Percentiles rank a stretch among this genome's conserved stretches.
phyloP scores from a whole-genome alignment of 2,797 vertebrate species.

The Eupleurogrammus muticus region DNA sequence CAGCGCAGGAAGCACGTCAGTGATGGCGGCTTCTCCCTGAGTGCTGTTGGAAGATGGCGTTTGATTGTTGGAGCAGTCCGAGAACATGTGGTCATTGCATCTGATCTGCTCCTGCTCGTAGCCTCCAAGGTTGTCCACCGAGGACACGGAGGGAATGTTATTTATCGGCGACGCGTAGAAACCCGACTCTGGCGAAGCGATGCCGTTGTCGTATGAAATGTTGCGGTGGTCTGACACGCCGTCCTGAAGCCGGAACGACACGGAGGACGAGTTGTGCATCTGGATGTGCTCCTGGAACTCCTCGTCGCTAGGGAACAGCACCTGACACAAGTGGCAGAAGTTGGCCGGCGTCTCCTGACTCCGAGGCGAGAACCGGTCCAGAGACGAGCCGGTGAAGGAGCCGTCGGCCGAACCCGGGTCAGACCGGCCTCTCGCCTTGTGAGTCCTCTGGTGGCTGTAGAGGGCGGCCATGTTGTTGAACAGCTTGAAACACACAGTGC shows the following conservation, averaged over 20 bases:
- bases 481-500: slow-evolving; percentile 83
- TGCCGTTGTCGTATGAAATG: slow-evolving; percentile 78
- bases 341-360: slow-evolving; percentile 69
- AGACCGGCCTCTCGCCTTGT: slow-evolving; percentile 73
- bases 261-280: slow-evolving; percentile 85
- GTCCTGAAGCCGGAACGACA: slow-evolving; percentile 77
- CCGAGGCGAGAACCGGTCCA: slow-evolving; percentile 72
- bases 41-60: slow-evolving; percentile 64
- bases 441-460: slow-evolving; percentile 90
- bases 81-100: slow-evolving; percentile 76
- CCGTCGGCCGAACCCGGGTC: slow-evolving; percentile 36
- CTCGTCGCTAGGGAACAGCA: slow-evolving; percentile 80
- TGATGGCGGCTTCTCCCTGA: slow-evolving; percentile 73
- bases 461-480: slow-evolving; percentile 91
- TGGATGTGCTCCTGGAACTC: slow-evolving; percentile 86
- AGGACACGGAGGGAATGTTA: slow-evolving; percentile 70
- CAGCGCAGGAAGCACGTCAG: slow-evolving; percentile 37
- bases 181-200: slow-evolving; percentile 78
- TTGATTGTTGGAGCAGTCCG: slow-evolving; percentile 76
- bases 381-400: slow-evolving; percentile 40
- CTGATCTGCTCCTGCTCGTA: slow-evolving; percentile 64
- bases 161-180: slow-evolving; percentile 77
- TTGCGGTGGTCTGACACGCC: slow-evolving; percentile 72
- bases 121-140: slow-evolving; percentile 67
- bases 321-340: slow-evolving; percentile 85